Evolutionary conservation across 2,113 vertebrate species (phyloP).

Genomic region (Vulpes ferrilata): DNA sequence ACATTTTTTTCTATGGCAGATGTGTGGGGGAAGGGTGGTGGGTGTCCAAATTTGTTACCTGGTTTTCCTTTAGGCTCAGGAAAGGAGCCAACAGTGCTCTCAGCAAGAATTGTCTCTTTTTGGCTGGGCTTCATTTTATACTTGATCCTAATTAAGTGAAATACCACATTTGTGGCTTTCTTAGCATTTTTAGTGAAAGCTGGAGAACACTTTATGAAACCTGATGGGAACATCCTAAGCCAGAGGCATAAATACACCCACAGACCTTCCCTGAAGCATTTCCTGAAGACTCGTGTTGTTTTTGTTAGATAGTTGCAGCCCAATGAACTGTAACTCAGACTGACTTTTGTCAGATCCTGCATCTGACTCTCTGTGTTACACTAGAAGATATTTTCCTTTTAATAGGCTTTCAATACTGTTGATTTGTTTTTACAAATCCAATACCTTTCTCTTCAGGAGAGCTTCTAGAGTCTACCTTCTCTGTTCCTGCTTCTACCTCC

Average conservation of each 20-base stretch:
- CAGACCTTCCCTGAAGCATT: constrained; percentile 3
- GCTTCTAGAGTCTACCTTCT: background rate
- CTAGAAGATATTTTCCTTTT: background rate
- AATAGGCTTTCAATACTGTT: background rate
- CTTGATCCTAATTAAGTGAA: constrained; percentile 67
- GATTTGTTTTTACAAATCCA: background rate
- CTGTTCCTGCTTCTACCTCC: background rate
- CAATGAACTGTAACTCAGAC: background rate
- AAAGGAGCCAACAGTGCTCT: constrained; percentile 1
- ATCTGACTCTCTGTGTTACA: background rate
- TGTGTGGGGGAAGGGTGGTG: accelerated
- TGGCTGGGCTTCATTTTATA: constrained; percentile 30
- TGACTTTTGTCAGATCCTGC: background rate
- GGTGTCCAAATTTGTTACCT: background rate
- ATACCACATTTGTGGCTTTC: constrained; percentile 40
- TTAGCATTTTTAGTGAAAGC: constrained; percentile 24
- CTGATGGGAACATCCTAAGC: constrained; percentile 13
- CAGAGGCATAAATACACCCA: constrained; percentile 40
- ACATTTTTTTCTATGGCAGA: background rate
- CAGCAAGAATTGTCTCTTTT: constrained; percentile 32
- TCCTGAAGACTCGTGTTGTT: background rate
- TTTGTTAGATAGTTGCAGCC: constrained; percentile 1
- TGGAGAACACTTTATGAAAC: constrained; percentile 28
- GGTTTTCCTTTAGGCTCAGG: constrained; percentile 13
- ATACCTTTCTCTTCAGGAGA: background rate